Conservation (phyloP, 2,888 invertebrate genomes). For the Gryllus longicercus region DNA sequence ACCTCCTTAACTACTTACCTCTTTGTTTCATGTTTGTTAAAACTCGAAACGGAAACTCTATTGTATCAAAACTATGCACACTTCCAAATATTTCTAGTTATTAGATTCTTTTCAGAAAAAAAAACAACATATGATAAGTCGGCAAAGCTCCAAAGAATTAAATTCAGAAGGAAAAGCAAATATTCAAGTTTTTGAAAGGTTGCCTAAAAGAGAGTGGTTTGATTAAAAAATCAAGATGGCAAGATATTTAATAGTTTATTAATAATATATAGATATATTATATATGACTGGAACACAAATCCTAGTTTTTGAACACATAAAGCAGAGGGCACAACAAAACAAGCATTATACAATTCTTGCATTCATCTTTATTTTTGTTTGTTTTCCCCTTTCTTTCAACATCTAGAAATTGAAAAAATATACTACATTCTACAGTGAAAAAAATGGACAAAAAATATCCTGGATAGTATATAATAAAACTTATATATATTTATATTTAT, state of each 20-base stretch:
- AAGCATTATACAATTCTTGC: slow-evolving; percentile 18
- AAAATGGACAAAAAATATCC: slow-evolving; percentile 36
- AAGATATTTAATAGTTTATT: slow-evolving; percentile 17
- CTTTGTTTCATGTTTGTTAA: too few species aligned
- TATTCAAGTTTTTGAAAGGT: too few species aligned
- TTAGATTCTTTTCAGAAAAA: too few species aligned
- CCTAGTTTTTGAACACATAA: slow-evolving; percentile 22
- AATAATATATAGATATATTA: slow-evolving; percentile 19
- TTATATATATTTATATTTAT: slow-evolving; percentile 27
- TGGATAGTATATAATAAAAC: slow-evolving; percentile 32
- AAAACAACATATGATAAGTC: too few species aligned
- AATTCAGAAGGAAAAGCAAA: too few species aligned
- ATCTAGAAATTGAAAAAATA: slow-evolving; percentile 35
- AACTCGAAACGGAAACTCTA: too few species aligned
- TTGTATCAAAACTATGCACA: too few species aligned
- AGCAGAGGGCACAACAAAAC: slow-evolving; percentile 24
- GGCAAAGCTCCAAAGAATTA: too few species aligned
- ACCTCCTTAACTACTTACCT: too few species aligned
- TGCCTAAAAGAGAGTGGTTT: too few species aligned
- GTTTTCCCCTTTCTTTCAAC: slow-evolving; percentile 29
- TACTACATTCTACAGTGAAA: slow-evolving; percentile 35
- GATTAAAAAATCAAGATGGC: background rate
- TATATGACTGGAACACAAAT: slow-evolving; percentile 24
- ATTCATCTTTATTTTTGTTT: background rate
- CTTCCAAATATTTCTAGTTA: too few species aligned